Conservation (phyloP, 2,113 vertebrate genomes). For the Rhagologus leucostigma region DNA sequence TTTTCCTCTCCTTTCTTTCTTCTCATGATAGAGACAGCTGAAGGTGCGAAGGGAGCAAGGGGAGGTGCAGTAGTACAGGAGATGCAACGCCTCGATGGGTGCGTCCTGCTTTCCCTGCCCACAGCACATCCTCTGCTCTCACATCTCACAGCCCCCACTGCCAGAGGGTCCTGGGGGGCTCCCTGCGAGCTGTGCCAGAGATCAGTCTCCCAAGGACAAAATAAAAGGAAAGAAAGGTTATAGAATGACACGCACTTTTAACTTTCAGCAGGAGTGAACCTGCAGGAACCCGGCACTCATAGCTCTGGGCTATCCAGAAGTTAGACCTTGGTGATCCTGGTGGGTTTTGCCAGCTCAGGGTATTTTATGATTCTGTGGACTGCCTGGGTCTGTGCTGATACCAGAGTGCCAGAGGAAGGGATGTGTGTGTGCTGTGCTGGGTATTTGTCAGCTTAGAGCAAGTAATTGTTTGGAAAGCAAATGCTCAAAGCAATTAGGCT, state of each 20-base stretch:
- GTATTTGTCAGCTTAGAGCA: background rate
- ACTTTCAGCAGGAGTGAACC: background rate
- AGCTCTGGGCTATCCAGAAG: background rate
- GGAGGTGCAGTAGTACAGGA: background rate
- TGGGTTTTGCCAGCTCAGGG: background rate
- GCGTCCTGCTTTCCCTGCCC: background rate
- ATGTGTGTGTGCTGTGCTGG: background rate
- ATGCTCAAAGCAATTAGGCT: conserved; percentile 41
- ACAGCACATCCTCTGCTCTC: background rate
- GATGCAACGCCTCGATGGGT: accelerated
- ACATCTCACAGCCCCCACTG: background rate
- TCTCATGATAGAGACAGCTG: accelerated
- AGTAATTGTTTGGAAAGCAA: conserved; percentile 46
- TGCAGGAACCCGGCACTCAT: background rate
- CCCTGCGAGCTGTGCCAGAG: background rate
- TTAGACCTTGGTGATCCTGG: background rate
- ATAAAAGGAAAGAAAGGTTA: background rate
- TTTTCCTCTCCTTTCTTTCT: background rate
- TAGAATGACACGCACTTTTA: accelerated
- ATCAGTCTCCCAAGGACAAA: background rate
- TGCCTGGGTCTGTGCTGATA: background rate
- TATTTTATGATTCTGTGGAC: background rate
- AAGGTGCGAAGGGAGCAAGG: accelerated
- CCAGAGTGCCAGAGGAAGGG: background rate
- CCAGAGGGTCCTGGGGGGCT: background rate